phyloP scores from a whole-genome alignment of 1,140 invertebrate genomes.

The Oreohelix idahoensis region DNA sequence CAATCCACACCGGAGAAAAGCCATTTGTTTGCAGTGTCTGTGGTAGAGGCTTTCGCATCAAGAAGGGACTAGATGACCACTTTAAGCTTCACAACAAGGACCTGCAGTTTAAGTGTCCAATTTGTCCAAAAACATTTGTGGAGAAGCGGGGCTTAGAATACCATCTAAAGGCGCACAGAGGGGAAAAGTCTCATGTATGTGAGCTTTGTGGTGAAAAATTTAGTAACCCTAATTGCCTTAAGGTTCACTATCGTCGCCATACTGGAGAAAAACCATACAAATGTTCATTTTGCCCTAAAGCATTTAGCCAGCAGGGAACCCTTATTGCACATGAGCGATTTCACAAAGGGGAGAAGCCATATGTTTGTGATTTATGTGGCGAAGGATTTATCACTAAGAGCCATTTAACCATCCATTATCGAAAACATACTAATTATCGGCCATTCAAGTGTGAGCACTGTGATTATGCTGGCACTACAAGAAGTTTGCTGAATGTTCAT shows the following conservation, averaged over 20 bases:
- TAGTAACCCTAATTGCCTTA: slow-evolving; percentile 26
- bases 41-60: slow-evolving; percentile 38
- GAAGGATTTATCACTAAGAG: slow-evolving; percentile 41
- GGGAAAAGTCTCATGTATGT: slow-evolving; percentile 34
- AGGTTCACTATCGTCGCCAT: slow-evolving; percentile 31
- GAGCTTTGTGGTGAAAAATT: slow-evolving; percentile 34
- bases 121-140: slow-evolving; percentile 38
- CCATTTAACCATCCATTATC: slow-evolving; percentile 27
- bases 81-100: slow-evolving; percentile 30
- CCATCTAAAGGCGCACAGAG: slow-evolving; percentile 26
- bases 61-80: slow-evolving; percentile 36
- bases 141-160: slow-evolving; percentile 32
- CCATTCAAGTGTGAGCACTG: slow-evolving; percentile 41
- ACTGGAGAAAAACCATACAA: slow-evolving; percentile 41
- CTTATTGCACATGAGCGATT: slow-evolving; percentile 29
- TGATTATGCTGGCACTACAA: slow-evolving; percentile 31
- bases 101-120: slow-evolving; percentile 29
- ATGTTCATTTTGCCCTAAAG: slow-evolving; percentile 26
- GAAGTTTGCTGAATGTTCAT: slow-evolving; percentile 30
- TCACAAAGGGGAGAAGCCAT: slow-evolving; percentile 76
- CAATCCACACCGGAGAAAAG: slow-evolving; percentile 83
- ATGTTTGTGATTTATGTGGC: slow-evolving; percentile 75
- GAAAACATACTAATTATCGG: slow-evolving; percentile 36
- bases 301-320: slow-evolving; percentile 34
- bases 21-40: slow-evolving; percentile 50